phyloP scores from a whole-genome alignment of 2,888 invertebrate species.

The Flexamia atlantica region DNA sequence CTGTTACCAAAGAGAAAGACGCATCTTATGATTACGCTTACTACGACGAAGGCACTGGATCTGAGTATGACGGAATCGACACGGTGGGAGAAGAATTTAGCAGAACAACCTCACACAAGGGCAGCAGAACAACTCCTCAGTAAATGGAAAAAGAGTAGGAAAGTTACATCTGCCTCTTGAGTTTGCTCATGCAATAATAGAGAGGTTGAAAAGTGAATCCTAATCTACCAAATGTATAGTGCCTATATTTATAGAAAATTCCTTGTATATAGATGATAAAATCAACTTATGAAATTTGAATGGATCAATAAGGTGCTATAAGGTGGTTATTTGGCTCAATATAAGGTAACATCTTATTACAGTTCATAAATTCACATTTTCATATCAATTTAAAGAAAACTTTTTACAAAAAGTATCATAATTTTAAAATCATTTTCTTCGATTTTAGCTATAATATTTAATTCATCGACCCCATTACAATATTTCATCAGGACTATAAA shows the following conservation, averaged over 20 bases:
- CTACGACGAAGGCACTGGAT: slow-evolving; percentile 82
- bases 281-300: neutral
- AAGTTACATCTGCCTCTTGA: slow-evolving; percentile 7
- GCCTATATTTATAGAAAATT: slow-evolving; percentile 37
- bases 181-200: slow-evolving; percentile 14
- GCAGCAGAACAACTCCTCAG: slow-evolving; percentile 49
- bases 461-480: too few species aligned
- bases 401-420: neutral
- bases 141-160: neutral
- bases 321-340: slow-evolving; percentile 30
- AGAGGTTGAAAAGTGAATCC: slow-evolving; percentile 24
- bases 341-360: neutral
- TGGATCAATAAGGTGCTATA: neutral
- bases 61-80: slow-evolving; percentile 76
- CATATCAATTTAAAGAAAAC: neutral
- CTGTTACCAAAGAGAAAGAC: slow-evolving; percentile 73
- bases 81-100: slow-evolving; percentile 70
- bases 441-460: neutral
- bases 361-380: neutral
- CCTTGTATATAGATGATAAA: slow-evolving; percentile 10
- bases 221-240: slow-evolving; percentile 39
- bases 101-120: slow-evolving; percentile 67
- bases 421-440: neutral
- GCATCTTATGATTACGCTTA: slow-evolving; percentile 92
- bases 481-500: too few species aligned